Percentiles rank a stretch among this genome's conserved stretches.
Conservation (phyloP, 2,888 invertebrate species). For the Heliconius ismenius region DNA sequence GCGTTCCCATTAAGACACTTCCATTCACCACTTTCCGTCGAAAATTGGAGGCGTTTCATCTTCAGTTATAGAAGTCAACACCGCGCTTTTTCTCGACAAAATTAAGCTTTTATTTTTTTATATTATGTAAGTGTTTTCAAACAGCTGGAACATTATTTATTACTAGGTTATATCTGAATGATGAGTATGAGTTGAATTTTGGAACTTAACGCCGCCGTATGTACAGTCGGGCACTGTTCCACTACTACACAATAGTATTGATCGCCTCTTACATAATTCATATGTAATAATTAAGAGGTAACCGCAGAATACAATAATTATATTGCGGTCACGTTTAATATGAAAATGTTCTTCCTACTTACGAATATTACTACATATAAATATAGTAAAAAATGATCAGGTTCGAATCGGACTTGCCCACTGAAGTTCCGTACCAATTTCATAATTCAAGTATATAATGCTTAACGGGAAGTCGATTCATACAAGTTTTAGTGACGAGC, state of each 20-base stretch:
- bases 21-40: background rate
- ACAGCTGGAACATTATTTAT: too few species aligned
- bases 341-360: background rate
- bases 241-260: background rate
- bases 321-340: constrained; percentile 7
- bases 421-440: too few species aligned
- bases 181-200: too few species aligned
- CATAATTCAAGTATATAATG: too few species aligned
- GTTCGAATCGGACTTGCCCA: too few species aligned
- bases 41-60: background rate
- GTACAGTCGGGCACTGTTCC: background rate
- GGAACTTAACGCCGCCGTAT: background rate
- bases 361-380: background rate
- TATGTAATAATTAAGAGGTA: constrained; percentile 1
- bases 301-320: constrained; percentile 9
- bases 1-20: too few species aligned
- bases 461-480: background rate
- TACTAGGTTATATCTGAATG: too few species aligned
- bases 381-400: background rate
- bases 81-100: background rate
- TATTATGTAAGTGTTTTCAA: too few species aligned
- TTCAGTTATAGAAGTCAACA: background rate
- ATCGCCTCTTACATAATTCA: background rate
- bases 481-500: too few species aligned
- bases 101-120: too few species aligned